Evolutionary conservation across 2,888 invertebrate species (phyloP).

Genomic region (Quadroppia sp.): DNA sequence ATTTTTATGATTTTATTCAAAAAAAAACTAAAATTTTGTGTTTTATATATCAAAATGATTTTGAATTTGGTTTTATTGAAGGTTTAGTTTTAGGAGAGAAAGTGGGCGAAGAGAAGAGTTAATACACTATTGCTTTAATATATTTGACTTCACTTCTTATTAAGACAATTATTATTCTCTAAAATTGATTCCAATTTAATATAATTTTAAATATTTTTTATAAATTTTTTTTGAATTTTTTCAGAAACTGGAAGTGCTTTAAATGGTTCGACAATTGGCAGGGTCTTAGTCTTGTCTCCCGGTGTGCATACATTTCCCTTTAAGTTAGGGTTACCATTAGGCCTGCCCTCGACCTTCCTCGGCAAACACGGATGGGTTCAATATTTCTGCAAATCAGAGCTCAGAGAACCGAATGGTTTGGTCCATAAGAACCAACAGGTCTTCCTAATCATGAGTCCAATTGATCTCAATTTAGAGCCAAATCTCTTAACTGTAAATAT

Average conservation of each 20-base stretch:
- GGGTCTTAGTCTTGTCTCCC: slow-evolving; percentile 65
- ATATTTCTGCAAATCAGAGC: slow-evolving; percentile 84
- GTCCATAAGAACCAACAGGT: slow-evolving; percentile 94
- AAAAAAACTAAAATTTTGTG: background rate
- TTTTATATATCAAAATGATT: background rate
- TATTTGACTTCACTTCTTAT: no score
- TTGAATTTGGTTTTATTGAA: background rate
- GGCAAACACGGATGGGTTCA: slow-evolving; percentile 94
- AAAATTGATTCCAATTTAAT: background rate
- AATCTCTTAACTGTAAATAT: slow-evolving; percentile 74
- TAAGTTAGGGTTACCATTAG: slow-evolving; percentile 81
- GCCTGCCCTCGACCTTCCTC: slow-evolving; percentile 84
- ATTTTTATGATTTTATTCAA: background rate
- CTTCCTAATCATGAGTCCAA: slow-evolving; percentile 95
- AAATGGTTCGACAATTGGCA: slow-evolving; percentile 28
- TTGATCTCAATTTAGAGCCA: slow-evolving; percentile 84
- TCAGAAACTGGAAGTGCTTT: slow-evolving; percentile 38
- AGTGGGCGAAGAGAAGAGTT: background rate
- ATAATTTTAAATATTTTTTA: no score
- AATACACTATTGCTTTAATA: no score
- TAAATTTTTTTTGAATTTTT: background rate
- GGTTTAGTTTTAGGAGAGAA: background rate
- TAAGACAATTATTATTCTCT: background rate
- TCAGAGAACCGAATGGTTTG: slow-evolving; percentile 78
- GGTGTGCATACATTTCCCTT: slow-evolving; percentile 94